Evolutionary conservation across 2,113 vertebrate genomes (phyloP), one percentile per base, ranked within the genome.

Genomic region (Sinocyclocheilus rhinocerous): DNA sequence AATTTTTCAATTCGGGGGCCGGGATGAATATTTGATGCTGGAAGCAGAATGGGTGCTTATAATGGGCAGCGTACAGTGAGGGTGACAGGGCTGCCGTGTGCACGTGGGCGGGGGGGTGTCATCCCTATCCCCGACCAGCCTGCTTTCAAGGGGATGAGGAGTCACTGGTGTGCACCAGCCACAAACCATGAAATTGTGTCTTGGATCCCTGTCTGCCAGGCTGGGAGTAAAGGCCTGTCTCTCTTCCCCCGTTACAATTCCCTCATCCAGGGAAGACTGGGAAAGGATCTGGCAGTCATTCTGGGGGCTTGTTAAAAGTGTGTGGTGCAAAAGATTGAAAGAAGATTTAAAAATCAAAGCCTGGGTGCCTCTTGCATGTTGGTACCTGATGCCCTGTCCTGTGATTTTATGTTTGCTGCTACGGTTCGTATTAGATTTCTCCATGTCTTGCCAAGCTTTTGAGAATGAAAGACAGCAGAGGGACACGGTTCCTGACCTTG

Each of bases 131-230:
- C 67, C 72, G 24, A 48, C 83, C 86, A 67, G 69, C 39, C 70
- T 86, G 61, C 63, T 83, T 79, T 75, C 52, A 59, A 77, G 86
- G 79, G 85, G 76, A 70, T 82, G 81, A 77, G 65, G 63, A 88
- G 88, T 85, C 90, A 90, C 86, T 90, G 87, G 72, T 88, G 89
- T 91, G 90, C 89, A 90, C 89, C 36, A 75, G 76, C 87, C 87
- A 91, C 90, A 92, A 89, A 92, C 87, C 91, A 89, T 92, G 91
- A 92, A 92, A 92, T 92, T 92, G 91, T 89, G 89, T 91, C 89
- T 90, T 81, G 90, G 89, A 90, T 84, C 85, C 82, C 75, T 85
- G 86, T 89, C 89, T 85, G 83, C 85, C 81, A 77, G 85, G 63
- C 76, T 83, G 52, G 84, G 88, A 84, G 88, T 83, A 59, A 78